Evolutionary conservation across 1,140 invertebrate genomes (phyloP).

Genomic region (Drosophila lacteicornis): DNA sequence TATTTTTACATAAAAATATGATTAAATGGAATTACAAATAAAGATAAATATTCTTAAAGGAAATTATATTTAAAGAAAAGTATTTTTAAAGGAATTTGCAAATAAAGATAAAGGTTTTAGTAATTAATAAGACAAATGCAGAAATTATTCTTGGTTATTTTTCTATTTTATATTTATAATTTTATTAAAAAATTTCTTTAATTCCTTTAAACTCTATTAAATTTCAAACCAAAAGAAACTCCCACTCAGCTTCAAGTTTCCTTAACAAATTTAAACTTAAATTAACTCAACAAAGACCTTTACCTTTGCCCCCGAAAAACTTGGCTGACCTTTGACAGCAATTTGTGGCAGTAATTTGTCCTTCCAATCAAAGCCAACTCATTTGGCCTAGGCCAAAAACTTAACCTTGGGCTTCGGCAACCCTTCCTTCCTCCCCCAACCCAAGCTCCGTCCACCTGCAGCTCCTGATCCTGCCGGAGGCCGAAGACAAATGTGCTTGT

Average conservation of each 20-base stretch:
- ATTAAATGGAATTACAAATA: too few species aligned
- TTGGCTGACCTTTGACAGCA: slow-evolving; percentile 13
- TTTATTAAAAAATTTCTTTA: too few species aligned
- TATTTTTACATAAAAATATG: too few species aligned
- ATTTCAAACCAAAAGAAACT: not conserved
- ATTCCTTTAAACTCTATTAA: not conserved
- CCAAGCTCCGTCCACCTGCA: not conserved
- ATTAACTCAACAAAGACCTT: not conserved
- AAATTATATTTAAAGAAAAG: too few species aligned
- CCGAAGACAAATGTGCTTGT: slow-evolving; percentile 44
- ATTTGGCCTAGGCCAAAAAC: slow-evolving; percentile 11
- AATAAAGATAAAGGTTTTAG: too few species aligned
- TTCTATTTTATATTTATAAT: too few species aligned
- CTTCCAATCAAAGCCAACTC: slow-evolving; percentile 2
- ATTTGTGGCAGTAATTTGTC: slow-evolving; percentile 8
- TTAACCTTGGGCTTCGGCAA: slow-evolving; percentile 4
- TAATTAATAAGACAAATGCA: too few species aligned
- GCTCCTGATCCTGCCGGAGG: slow-evolving; percentile 16
- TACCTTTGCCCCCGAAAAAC: not conserved
- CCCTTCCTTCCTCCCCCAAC: not conserved
- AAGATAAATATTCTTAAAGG: too few species aligned
- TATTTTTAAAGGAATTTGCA: too few species aligned
- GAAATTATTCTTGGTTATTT: too few species aligned
- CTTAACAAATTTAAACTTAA: not conserved
- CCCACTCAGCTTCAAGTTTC: not conserved